Evolutionary conservation across 1,140 invertebrate genomes (phyloP), one percentile per base, ranked within the genome.

Genomic region (Bombus cullumanus): DNA sequence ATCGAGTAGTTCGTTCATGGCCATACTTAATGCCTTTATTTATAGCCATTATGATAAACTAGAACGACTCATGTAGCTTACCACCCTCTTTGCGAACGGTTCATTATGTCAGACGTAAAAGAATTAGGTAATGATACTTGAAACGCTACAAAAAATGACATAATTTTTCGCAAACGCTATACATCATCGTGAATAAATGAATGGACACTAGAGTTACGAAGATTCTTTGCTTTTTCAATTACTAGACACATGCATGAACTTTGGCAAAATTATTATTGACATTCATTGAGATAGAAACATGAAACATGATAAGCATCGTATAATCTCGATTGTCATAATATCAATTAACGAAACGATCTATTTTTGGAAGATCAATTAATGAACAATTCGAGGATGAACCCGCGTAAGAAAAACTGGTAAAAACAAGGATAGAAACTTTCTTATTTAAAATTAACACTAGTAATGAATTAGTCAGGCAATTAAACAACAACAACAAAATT

Each of bases 21-120:
- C 31, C 53, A 71, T 31, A 28, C 75, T 53, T 76, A 77, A 86
- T 86, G 22, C 57, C 78, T 88, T 84, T 80, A 86, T 83, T 86
- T 88, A 86, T 86, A 83, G 74, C 64, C 31, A 69, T 85, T 75
- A 66, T 69, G 53, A 75, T 79, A 66, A 41, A 83, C 43, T 68
- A 62, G 28, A 57, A 28, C 57, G 81, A 28, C 41, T 83, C 72
- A 41, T 57, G 31, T 47, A 76, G 34, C 59, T 64, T 39, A 59
- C 43, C 28, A 31, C 37, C 15, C 15, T 77, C 59, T 53, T n/a
- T 66, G 8, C 25, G 10, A 37, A 12, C n/a, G 28, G 28, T 75
- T 81, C 76, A 81, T 88, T 66, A 53, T 57, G 47, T 76, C 37
- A 28, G n/a, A 47, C 53, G 18, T 13, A 31, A 37, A 81, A 73